Conservation (phyloP, 2,888 invertebrate species). For the Calephelis perditalis region DNA sequence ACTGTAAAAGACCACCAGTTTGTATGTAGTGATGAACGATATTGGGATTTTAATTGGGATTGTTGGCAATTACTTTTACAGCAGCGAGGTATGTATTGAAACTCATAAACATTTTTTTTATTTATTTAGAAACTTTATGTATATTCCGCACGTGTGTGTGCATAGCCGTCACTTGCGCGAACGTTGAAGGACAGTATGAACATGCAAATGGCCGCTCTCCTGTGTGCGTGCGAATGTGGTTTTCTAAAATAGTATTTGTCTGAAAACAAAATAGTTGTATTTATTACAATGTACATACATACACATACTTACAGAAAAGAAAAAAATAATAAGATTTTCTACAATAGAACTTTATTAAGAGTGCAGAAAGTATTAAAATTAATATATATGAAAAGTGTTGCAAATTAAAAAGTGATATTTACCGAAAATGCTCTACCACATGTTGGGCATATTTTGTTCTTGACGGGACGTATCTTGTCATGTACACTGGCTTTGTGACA, state of each 20-base stretch:
- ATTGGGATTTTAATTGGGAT: too few species aligned
- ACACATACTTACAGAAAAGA: background rate
- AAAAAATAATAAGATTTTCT: background rate
- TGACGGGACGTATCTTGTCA: conserved; percentile 18
- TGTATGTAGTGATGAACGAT: too few species aligned
- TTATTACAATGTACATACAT: too few species aligned
- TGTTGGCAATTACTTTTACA: too few species aligned
- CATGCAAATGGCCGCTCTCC: conserved; percentile 38
- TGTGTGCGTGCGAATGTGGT: conserved; percentile 42
- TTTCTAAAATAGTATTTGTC: conserved; percentile 29
- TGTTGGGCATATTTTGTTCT: conserved; percentile 21
- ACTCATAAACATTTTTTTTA: too few species aligned
- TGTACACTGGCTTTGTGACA: conserved; percentile 21
- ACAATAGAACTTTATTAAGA: background rate
- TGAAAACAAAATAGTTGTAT: conserved; percentile 7
- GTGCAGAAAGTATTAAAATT: background rate
- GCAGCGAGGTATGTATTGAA: too few species aligned
- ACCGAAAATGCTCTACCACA: conserved; percentile 23
- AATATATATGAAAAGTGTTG: background rate
- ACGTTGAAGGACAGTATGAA: conserved; percentile 26
- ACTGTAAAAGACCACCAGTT: too few species aligned
- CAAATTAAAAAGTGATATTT: background rate
- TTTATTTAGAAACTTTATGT: conserved; percentile 28
- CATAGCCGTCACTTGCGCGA: conserved; percentile 27
- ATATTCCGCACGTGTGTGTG: conserved; percentile 20